Evolutionary conservation across 2,113 vertebrate species (phyloP).

Genomic region (Leptodactylus fuscus): DNA sequence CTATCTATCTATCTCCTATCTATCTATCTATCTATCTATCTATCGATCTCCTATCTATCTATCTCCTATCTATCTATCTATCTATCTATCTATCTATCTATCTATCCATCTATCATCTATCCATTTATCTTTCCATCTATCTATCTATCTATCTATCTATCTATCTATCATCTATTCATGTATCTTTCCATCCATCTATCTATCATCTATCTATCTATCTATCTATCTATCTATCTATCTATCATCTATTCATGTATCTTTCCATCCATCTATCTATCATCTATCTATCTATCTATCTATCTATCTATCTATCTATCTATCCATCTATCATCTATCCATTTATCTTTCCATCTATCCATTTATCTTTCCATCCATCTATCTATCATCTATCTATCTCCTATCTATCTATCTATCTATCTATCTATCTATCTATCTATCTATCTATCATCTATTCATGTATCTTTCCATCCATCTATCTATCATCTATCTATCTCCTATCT

Average conservation of each 20-base stretch:
- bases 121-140: too few species aligned
- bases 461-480: too few species aligned
- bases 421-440: too few species aligned
- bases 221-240: background rate
- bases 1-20: conserved; percentile 10
- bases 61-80: conserved; percentile 7
- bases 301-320: conserved; percentile 3
- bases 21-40: background rate
- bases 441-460: too few species aligned
- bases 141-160: background rate
- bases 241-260: too few species aligned
- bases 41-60: conserved; percentile 6
- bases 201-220: conserved; percentile 6
- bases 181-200: too few species aligned
- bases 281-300: background rate
- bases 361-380: background rate
- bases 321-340: background rate
- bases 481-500: too few species aligned
- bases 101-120: background rate
- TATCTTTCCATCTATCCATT: too few species aligned
- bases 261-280: too few species aligned
- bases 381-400: too few species aligned
- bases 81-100: conserved; percentile 5
- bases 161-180: too few species aligned
- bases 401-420: too few species aligned